These are phyloP conservation scores for Psittacus erithacus DNA, from an alignment of 2,113 vertebrate species.

Conservation along the genomic window DNA sequence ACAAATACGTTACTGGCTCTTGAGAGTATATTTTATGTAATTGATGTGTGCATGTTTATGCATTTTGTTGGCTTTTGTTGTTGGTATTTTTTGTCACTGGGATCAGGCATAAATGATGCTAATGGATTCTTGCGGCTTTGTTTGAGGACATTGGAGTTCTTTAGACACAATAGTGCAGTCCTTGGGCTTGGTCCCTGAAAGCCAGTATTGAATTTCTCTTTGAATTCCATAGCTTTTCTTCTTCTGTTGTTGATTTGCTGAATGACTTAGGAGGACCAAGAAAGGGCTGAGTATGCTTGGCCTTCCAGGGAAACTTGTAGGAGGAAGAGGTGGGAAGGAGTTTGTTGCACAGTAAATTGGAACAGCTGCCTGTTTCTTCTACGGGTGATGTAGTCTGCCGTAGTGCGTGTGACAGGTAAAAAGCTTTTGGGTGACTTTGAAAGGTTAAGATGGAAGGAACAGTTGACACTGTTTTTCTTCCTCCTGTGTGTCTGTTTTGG, in stretches of 20 bases:
- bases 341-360: not conserved
- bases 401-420: not conserved
- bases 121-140: not conserved
- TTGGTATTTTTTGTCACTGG: not conserved
- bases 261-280: not conserved
- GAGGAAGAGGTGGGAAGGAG: not conserved
- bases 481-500: not conserved
- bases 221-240: conserved; percentile 4
- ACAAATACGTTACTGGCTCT: not conserved
- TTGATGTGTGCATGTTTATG: not conserved
- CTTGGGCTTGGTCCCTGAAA: not conserved
- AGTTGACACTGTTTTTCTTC: not conserved
- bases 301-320: not conserved
- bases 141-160: not conserved
- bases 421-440: not conserved
- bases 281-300: not conserved
- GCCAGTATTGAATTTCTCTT: conserved; percentile 22
- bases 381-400: not conserved
- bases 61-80: not conserved
- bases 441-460: not conserved
- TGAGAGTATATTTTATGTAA: not conserved
- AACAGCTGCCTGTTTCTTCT: not conserved
- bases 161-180: not conserved
- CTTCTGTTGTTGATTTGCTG: not conserved
- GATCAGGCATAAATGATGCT: not conserved